Evolutionary conservation across 2,888 invertebrate species (phyloP), one percentile per base, ranked within the genome.

Genomic region (Drosophila gaucha): DNA sequence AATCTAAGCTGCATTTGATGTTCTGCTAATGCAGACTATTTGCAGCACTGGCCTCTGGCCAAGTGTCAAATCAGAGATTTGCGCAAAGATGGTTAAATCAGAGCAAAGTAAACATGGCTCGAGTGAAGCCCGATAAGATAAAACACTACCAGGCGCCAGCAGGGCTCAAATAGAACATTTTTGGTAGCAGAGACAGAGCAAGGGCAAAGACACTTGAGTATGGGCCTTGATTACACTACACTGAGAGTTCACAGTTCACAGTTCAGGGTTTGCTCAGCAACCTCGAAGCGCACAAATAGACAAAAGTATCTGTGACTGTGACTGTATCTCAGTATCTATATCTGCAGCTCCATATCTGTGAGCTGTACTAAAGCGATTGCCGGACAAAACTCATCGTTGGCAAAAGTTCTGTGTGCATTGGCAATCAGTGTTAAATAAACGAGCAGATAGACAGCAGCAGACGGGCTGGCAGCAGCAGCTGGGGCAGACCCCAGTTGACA

Each of bases 391-490:
- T 72, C 49, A 56, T 62, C 71, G 69, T 67, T 70, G 72, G 66
- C 75, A 49, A 79, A n/a, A 78, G 78, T 74, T 80, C 70, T 78
- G 78, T 82, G 76, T 82, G 80, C 84, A 79, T 82, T 80, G 72
- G 77, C 84, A 82, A 82, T 82, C 82, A 82, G 82, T 80, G 82
- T 80, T 82, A 84, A 83, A 80, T 84, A 82, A 80, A 82, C 84
- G 78, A 83, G 64, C 62, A 69, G 63, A 66, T 47, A 56, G 60
- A 52, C 39, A 58, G 51, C 14, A 67, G 30, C 28, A 30, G 31
- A 16, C 44, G 51, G 56, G 30, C 50, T 41, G 59, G 50, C 20
- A 20, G 38, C n/a, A n/a, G 20, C 30, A 43, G 14, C 1, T 10
- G 20, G 14, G 8, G 18, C 20, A 16, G 35, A 3, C 35, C 38